Conservation (phyloP, 2,888 invertebrate species). For the Leistus spinibarbis region DNA sequence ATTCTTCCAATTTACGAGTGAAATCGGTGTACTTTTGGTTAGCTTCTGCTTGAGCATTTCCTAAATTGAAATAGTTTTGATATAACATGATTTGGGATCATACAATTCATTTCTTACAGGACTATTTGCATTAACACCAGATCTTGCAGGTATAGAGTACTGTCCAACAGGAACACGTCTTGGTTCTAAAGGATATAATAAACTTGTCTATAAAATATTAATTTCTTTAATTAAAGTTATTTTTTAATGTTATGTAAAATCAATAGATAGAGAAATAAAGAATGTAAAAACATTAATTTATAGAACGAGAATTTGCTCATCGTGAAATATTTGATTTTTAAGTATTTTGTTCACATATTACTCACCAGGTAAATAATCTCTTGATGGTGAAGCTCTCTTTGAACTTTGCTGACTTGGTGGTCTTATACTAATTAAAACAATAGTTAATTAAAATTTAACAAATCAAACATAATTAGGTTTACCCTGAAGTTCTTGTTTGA, state of each 20-base stretch:
- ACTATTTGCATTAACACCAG: not conserved
- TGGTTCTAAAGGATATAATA: not conserved
- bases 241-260: too few species aligned
- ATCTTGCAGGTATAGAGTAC: not conserved
- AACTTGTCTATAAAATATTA: too few species aligned
- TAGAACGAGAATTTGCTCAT: too few species aligned
- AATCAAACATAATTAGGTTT: not conserved
- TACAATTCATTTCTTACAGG: not conserved
- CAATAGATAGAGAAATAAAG: too few species aligned
- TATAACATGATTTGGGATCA: not conserved
- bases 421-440: not conserved
- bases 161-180: not conserved
- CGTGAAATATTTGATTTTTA: too few species aligned
- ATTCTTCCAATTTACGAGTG: not conserved
- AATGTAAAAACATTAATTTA: too few species aligned
- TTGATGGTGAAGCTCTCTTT: too few species aligned
- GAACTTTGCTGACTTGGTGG: not conserved
- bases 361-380: not conserved
- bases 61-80: not conserved
- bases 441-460: not conserved
- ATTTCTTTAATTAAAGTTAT: too few species aligned
- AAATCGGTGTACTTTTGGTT: not conserved
- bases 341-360: too few species aligned
- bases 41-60: not conserved
- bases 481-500: not conserved